Percentiles rank a stretch among this genome's conserved stretches.
Conservation (phyloP, 2,888 invertebrate species). For the Agrotis exclamationis region DNA sequence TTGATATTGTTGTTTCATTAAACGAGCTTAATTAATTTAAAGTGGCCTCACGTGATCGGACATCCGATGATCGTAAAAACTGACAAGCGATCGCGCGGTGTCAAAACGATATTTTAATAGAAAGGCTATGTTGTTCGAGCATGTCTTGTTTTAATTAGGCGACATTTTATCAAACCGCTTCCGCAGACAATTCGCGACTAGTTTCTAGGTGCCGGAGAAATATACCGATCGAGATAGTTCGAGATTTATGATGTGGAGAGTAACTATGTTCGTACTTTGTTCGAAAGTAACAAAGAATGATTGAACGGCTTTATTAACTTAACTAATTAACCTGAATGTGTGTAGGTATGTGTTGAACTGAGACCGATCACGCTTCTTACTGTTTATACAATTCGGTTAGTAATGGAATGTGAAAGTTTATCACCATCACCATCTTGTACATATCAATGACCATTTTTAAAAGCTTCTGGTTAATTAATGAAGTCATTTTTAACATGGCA, state of each 20-base stretch:
- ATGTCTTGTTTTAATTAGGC: conserved; percentile 77
- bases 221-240: conserved; percentile 73
- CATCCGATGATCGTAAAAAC: conserved; percentile 75
- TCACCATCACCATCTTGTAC: conserved; percentile 11
- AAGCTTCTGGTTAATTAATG: conserved; percentile 26
- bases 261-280: conserved; percentile 56
- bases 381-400: conserved; percentile 52
- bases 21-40: conserved; percentile 82
- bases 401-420: conserved; percentile 61
- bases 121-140: conserved; percentile 69
- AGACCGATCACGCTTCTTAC: conserved; percentile 51
- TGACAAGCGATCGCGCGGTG: conserved; percentile 74
- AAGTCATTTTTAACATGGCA: conserved; percentile 26
- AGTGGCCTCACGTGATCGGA: conserved; percentile 69
- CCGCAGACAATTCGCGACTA: conserved; percentile 73
- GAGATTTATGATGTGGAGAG: conserved; percentile 74
- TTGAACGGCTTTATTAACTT: conserved; percentile 71
- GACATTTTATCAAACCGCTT: conserved; percentile 78
- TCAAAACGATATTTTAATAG: conserved; percentile 77
- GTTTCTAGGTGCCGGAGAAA: conserved; percentile 67
- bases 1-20: conserved; percentile 81
- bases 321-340: conserved; percentile 74
- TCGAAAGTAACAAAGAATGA: conserved; percentile 74
- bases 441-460: conserved; percentile 21
- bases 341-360: conserved; percentile 54